These are phyloP conservation scores for Corythoichthys haematopterus DNA, from an alignment of 2,113 vertebrate genomes.

Conservation along the genomic window DNA sequence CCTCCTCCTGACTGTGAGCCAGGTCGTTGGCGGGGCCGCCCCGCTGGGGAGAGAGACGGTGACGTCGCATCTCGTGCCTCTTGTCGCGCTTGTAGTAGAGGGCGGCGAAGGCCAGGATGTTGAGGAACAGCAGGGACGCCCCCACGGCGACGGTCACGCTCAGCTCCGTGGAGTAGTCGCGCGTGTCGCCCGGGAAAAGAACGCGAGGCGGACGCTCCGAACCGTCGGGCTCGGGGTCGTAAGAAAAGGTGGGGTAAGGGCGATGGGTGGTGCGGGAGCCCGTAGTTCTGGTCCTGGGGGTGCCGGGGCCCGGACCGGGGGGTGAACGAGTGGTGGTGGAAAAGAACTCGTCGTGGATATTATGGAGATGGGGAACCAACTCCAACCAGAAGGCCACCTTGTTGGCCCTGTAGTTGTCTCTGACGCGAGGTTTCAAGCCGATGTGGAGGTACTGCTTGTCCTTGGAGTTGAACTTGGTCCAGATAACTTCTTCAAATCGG, in stretches of 20 bases:
- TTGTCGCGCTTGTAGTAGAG: conserved; percentile 93
- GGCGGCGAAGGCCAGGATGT: conserved; percentile 88
- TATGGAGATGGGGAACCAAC: conserved; percentile 86
- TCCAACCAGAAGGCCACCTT: conserved; percentile 94
- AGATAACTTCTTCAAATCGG: conserved; percentile 91
- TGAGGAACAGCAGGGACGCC: conserved; percentile 88
- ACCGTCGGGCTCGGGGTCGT: conserved; percentile 69
- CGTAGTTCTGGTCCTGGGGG: conserved; percentile 59
- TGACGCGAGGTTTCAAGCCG: conserved; percentile 84
- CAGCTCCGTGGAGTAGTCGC: conserved; percentile 88
- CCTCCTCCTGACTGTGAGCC: conserved; percentile 84
- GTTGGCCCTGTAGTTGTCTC: conserved; percentile 89
- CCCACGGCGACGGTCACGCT: conserved; percentile 89
- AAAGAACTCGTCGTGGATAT: conserved; percentile 75
- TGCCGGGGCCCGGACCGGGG: conserved; percentile 55
- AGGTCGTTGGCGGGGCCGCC: conserved; percentile 80
- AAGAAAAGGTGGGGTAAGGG: conserved; percentile 74
- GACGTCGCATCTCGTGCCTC: conserved; percentile 81
- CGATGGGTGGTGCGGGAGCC: conserved; percentile 72
- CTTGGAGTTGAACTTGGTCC: conserved; percentile 93
- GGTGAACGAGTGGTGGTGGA: conserved; percentile 76
- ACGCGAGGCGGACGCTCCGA: conserved; percentile 72
- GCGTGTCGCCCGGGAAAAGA: conserved; percentile 80
- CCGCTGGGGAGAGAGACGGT: conserved; percentile 80
- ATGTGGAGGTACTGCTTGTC: conserved; percentile 94